These are phyloP conservation scores for Pangasius macronema DNA, from an alignment of 2,797 vertebrate species.

Conservation along the genomic window DNA sequence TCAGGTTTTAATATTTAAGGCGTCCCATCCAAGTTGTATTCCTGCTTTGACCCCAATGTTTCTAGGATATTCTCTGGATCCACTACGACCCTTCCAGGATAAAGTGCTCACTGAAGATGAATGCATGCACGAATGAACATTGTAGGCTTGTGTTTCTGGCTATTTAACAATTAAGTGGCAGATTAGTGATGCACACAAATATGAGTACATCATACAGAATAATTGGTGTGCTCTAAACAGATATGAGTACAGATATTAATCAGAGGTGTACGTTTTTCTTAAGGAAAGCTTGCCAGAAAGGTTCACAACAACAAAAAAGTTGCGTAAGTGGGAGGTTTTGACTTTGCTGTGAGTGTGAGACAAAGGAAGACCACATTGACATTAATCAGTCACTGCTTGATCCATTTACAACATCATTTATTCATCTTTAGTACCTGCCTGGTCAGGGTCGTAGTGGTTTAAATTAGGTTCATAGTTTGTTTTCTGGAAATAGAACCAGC, in stretches of 20 bases:
- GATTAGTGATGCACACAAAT: background rate
- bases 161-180: background rate
- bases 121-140: background rate
- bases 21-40: background rate
- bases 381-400: background rate
- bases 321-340: background rate
- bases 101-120: background rate
- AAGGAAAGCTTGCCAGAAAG: too few species aligned
- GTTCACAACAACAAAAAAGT: too few species aligned
- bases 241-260: too few species aligned
- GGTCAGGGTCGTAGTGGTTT: background rate
- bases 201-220: too few species aligned
- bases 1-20: background rate
- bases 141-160: background rate
- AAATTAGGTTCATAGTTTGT: background rate
- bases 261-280: too few species aligned
- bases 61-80: background rate
- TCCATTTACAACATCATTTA: background rate
- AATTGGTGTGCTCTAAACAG: too few species aligned
- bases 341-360: background rate
- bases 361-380: background rate
- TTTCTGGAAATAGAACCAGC: background rate
- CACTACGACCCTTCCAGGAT: background rate
- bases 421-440: background rate
- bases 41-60: background rate